Evolutionary conservation across 2,888 invertebrate species (phyloP).

Genomic region (Anticlea derivata): DNA sequence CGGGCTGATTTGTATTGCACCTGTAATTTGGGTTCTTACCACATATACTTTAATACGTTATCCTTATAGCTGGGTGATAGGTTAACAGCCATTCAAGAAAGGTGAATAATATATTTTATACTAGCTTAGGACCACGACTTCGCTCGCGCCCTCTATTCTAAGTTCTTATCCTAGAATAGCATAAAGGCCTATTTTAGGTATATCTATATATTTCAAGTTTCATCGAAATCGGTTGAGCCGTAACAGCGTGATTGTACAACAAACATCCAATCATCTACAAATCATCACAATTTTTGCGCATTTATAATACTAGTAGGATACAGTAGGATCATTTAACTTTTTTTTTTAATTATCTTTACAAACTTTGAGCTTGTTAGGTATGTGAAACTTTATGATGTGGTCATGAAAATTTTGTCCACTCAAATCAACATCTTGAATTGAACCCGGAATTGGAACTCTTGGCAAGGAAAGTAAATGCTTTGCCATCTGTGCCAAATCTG

Average conservation of each 20-base stretch:
- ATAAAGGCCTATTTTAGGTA: too few species aligned
- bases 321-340: too few species aligned
- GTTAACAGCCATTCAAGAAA: constrained; percentile 3
- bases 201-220: too few species aligned
- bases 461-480: constrained; percentile 24
- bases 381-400: not conserved
- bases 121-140: too few species aligned
- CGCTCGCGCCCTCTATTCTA: too few species aligned
- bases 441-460: constrained; percentile 32
- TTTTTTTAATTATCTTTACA: too few species aligned
- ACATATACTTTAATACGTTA: constrained; percentile 7
- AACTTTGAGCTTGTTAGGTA: not conserved
- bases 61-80: constrained; percentile 12
- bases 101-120: not conserved
- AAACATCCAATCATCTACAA: too few species aligned
- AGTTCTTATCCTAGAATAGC: too few species aligned
- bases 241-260: too few species aligned
- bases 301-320: too few species aligned
- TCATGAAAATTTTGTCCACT: not conserved
- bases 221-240: too few species aligned
- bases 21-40: constrained; percentile 20
- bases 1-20: constrained; percentile 12
- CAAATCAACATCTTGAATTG: constrained; percentile 7
- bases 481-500: constrained; percentile 28
- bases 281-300: too few species aligned